These are phyloP conservation scores for Craseonycteris thonglongyai DNA, from an alignment of 2,113 vertebrate species.

Conservation along the genomic window DNA sequence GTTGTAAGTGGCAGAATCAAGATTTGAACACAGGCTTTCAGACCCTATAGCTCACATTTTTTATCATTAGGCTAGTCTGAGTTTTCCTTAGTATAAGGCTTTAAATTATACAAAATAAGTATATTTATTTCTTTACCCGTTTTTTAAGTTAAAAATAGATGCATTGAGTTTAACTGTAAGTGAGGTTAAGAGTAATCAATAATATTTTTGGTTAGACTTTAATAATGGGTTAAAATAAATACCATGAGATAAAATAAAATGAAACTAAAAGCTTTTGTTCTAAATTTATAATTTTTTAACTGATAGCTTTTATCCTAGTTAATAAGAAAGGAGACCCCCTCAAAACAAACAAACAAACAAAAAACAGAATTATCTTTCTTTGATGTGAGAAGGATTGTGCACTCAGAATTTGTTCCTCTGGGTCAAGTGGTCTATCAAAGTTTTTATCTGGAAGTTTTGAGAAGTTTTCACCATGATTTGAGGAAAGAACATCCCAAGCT, in stretches of 20 bases:
- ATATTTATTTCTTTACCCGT: background rate
- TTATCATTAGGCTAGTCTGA: background rate
- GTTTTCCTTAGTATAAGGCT: background rate
- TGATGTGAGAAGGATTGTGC: too few relatives aligned
- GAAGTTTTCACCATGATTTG: too few relatives aligned
- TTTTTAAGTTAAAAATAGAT: background rate
- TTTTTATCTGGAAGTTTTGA: too few relatives aligned
- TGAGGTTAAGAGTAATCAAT: background rate
- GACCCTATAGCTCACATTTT: background rate
- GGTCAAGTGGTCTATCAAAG: too few relatives aligned
- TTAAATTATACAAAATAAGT: background rate
- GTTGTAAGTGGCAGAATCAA: background rate
- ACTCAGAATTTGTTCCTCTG: too few relatives aligned
- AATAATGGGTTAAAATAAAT: background rate
- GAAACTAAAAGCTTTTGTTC: background rate
- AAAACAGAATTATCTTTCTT: too few relatives aligned
- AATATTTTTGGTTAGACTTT: background rate
- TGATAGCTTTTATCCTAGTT: background rate
- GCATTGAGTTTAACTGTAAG: background rate
- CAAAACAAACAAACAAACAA: too few relatives aligned
- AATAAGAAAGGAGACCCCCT: too few relatives aligned
- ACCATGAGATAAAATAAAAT: constrained; percentile 12
- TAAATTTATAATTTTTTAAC: background rate
- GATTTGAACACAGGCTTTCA: background rate
- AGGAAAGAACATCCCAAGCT: too few relatives aligned